Conservation (phyloP, 2,113 vertebrate genomes). For the Pelodiscus sinensis region DNA sequence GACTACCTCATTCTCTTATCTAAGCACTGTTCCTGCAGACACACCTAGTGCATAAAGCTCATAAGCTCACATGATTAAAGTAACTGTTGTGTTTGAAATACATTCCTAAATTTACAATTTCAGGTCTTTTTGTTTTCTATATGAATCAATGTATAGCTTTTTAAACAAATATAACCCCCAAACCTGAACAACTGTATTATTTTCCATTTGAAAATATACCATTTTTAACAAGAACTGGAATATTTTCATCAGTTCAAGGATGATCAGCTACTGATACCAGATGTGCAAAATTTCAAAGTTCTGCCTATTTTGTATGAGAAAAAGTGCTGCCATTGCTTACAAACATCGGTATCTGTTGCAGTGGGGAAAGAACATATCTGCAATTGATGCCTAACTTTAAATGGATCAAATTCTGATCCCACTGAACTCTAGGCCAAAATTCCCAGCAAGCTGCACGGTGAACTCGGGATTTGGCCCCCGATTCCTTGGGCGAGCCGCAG, state of each 20-base stretch:
- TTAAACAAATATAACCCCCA: background rate
- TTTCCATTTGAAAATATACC: accelerated
- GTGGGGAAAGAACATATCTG: background rate
- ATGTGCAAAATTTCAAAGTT: background rate
- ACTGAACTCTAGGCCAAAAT: background rate
- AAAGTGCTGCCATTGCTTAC: too few relatives aligned
- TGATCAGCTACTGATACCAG: background rate
- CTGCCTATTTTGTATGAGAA: background rate
- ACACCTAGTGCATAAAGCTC: background rate
- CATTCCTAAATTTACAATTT: too few relatives aligned
- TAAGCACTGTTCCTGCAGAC: background rate
- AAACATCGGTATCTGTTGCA: background rate
- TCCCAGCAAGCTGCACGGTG: background rate
- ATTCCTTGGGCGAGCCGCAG: background rate
- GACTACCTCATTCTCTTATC: background rate
- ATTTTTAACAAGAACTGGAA: accelerated
- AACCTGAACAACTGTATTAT: accelerated
- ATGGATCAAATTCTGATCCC: background rate
- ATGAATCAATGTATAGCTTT: accelerated
- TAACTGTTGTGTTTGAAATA: background rate
- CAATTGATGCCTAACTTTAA: background rate
- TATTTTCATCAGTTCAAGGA: accelerated
- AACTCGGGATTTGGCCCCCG: background rate
- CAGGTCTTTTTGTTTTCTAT: accelerated
- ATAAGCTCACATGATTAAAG: accelerated